phyloP scores from a whole-genome alignment of 1,140 invertebrate genomes.

The Pantala flavescens region DNA sequence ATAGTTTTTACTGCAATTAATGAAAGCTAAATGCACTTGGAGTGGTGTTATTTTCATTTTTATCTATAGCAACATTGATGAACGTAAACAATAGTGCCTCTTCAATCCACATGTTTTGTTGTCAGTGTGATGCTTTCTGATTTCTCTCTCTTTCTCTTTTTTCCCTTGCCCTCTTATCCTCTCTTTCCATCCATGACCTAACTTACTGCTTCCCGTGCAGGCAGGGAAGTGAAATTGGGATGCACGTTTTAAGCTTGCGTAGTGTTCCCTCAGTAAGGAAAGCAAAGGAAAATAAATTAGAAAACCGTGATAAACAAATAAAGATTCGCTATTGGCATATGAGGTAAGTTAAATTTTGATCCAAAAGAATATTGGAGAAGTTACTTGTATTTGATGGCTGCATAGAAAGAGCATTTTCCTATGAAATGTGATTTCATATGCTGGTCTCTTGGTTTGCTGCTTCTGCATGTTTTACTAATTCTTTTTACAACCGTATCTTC shows the following conservation, averaged over 20 bases:
- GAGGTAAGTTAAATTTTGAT: slow-evolving; percentile 4
- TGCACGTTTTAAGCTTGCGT: slow-evolving; percentile 4
- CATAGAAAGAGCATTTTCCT: too few relatives aligned
- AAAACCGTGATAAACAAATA: not conserved
- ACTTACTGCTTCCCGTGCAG: slow-evolving; percentile 1
- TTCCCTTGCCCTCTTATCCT: not conserved
- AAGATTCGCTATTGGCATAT: not conserved
- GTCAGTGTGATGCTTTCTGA: slow-evolving; percentile 4
- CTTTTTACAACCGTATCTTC: too few relatives aligned
- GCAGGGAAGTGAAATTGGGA: not conserved
- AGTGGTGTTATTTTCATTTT: not conserved
- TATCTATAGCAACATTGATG: too few relatives aligned
- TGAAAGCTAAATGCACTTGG: not conserved
- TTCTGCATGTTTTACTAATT: not conserved
- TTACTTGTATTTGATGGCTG: not conserved
- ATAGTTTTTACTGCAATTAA: not conserved
- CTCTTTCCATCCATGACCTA: not conserved
- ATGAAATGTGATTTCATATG: not conserved
- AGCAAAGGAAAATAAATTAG: not conserved
- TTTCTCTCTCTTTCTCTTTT: slow-evolving; percentile 11
- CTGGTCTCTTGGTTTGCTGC: not conserved
- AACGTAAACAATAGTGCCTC: not conserved
- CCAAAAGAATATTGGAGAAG: not conserved
- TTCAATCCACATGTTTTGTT: not conserved
- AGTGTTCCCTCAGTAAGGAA: not conserved